These are phyloP conservation scores for Ceratoteleas bidentatus DNA, from an alignment of 1,140 invertebrate genomes.

Conservation along the genomic window DNA sequence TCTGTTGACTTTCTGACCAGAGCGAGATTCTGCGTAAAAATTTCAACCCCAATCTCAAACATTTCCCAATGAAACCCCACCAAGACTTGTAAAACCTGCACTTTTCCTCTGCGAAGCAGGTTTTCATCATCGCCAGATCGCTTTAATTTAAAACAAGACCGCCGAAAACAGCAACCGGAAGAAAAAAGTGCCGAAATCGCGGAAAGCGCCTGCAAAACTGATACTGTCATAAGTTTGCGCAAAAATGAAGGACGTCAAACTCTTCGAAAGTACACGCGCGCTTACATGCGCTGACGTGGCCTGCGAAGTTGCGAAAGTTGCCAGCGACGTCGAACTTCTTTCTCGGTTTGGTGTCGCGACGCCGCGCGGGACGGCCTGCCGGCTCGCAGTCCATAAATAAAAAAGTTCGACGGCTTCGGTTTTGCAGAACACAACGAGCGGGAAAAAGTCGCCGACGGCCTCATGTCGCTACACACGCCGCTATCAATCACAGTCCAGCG, in stretches of 20 bases:
- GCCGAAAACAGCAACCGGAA: neutral
- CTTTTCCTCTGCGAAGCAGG: too few relatives aligned
- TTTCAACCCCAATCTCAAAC: too few relatives aligned
- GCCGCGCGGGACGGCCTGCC: constrained; percentile 5
- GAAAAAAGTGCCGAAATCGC: constrained; percentile 20
- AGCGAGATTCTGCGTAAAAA: too few relatives aligned
- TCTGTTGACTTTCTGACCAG: too few relatives aligned
- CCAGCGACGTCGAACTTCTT: constrained; percentile 26
- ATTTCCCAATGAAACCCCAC: too few relatives aligned
- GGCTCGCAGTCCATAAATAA: constrained; percentile 71
- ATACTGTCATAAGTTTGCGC: constrained; percentile 45
- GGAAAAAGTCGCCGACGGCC: constrained; percentile 32
- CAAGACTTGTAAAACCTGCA: too few relatives aligned
- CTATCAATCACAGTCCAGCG: constrained; percentile 72
- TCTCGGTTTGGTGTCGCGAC: constrained; percentile 31
- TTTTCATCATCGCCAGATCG: too few relatives aligned
- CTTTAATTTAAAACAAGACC: neutral
- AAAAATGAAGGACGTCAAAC: constrained; percentile 61
- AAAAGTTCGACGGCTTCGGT: constrained; percentile 48
- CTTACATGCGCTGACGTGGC: constrained; percentile 18
- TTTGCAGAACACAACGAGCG: constrained; percentile 17
- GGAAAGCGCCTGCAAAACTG: constrained; percentile 38
- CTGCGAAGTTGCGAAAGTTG: constrained; percentile 45
- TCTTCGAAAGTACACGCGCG: constrained; percentile 46
- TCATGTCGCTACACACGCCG: constrained; percentile 58